phyloP scores from a whole-genome alignment of 2,113 vertebrate species.

The Nanorana parkeri region DNA sequence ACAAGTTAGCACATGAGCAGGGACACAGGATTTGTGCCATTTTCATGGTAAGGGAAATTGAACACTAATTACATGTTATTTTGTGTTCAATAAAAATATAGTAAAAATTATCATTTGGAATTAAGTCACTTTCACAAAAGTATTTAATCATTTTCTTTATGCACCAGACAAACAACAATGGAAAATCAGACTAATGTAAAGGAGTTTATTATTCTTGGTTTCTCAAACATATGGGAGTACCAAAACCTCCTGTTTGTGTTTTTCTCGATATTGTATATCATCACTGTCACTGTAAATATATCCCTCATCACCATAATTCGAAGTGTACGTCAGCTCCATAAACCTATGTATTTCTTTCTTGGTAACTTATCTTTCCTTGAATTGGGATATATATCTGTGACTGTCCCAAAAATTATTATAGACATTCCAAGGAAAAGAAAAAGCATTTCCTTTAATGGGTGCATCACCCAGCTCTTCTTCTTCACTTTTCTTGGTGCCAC shows the following conservation, averaged over 20 bases:
- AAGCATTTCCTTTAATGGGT: conserved; percentile 10
- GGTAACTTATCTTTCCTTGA: conserved; percentile 41
- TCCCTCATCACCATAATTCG: no score
- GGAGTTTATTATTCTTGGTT: conserved; percentile 44
- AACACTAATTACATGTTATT: no score
- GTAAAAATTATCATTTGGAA: no score
- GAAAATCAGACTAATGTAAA: neutral
- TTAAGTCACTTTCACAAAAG: no score
- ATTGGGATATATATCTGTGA: neutral
- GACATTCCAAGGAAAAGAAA: conserved; percentile 4
- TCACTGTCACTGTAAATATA: conserved; percentile 1
- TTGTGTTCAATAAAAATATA: no score
- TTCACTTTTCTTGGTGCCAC: neutral
- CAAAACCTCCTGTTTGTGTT: neutral
- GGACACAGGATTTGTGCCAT: no score
- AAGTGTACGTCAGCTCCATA: neutral
- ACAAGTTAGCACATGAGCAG: no score
- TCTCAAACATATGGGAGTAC: conserved; percentile 5
- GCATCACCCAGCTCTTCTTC: conserved; percentile 11
- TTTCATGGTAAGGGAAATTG: no score
- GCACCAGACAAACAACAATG: no score
- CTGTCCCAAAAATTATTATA: conserved; percentile 21
- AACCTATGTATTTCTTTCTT: conserved; percentile 6
- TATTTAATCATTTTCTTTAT: no score
- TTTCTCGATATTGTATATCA: conserved; percentile 20